Base-by-base conservation (phyloP, 2,888 invertebrate species). In the Eilema depressum region DNA sequence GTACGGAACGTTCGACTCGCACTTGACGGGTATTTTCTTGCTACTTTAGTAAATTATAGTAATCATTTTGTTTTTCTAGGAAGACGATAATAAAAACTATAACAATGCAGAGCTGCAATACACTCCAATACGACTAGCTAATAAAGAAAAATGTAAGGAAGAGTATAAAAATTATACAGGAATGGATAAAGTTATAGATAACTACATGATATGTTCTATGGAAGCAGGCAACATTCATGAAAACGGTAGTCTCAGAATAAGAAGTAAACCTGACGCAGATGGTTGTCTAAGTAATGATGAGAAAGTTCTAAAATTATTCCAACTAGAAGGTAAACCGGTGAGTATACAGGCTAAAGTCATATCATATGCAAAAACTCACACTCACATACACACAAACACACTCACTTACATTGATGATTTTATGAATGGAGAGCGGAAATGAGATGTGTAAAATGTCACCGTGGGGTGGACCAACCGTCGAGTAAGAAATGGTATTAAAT, bases 171-270 rank as follows among this genome's bases (percentile, higher is more conserved):
- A 77, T 0, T 73, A 79, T 4, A 1, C 11, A 3, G 75, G 79
- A 11, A 73, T 89, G 68, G 73, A 28, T 8, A 14, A 12, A 0
- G 74, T 83, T 0, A 90, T 90, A 37, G 80, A 86, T 0, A 79
- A 75, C 1, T 87, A 86, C 30, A 90, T 90, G 90, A 83, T 90
- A 37, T 90, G 90, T 53, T 81, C 88, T 1, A 47, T 78, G 12
- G 77, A 71, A 0, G 56, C 64, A 2, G 86, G 88, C 0, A 82
- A 82, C 4, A 69, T 87, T 10, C 68, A 87, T 69, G 79, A 79
- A 0, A 20, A 33, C 1, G 80, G 76, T 7, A 30, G n/a, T 33
- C 23, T 71, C 33, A 68, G 33, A 28, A 3, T 26, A 10, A 41
- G 41, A 47, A 56, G 65, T 57, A 56, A 26, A n/a, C 61, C 37